A percentile compares a stretch with the other conserved stretches of the same genome.
These are phyloP conservation scores for Diachasma alloeum DNA, from an alignment of 1,140 invertebrate species.

Conservation along the genomic window DNA sequence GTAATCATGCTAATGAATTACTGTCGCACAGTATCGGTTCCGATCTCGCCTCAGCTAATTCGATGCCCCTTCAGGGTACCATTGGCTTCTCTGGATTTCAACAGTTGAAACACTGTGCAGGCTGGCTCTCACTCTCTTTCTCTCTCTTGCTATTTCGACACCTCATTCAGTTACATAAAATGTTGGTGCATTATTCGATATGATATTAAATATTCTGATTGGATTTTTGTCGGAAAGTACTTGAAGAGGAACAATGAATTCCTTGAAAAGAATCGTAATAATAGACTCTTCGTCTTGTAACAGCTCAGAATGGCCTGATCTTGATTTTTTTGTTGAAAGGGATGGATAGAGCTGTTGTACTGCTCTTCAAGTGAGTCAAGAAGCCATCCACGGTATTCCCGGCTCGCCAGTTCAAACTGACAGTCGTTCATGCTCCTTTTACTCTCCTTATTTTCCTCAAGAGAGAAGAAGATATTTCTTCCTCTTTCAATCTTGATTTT, in stretches of 20 bases:
- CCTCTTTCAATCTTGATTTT: background rate
- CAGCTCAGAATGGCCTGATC: background rate
- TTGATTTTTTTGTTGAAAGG: slow-evolving; percentile 39
- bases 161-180: background rate
- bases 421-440: slow-evolving; percentile 39
- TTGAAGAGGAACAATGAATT: background rate
- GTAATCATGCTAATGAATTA: slow-evolving; percentile 56
- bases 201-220: too few relatives aligned
- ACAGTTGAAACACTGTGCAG: background rate
- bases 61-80: slow-evolving; percentile 27
- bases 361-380: slow-evolving; percentile 44
- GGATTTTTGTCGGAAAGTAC: background rate
- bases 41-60: slow-evolving; percentile 43
- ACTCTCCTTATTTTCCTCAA: background rate
- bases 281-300: slow-evolving; percentile 10
- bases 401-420: slow-evolving; percentile 51
- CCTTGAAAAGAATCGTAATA: background rate
- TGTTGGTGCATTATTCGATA: too few relatives aligned
- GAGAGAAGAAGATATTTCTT: slow-evolving; percentile 12
- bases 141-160: background rate
- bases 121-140: background rate
- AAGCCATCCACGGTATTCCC: slow-evolving; percentile 56
- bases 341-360: slow-evolving; percentile 60
- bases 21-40: slow-evolving; percentile 36
- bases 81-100: slow-evolving; percentile 13